Evolutionary conservation across 2,113 vertebrate genomes (phyloP).

Genomic region (Riparia riparia): DNA sequence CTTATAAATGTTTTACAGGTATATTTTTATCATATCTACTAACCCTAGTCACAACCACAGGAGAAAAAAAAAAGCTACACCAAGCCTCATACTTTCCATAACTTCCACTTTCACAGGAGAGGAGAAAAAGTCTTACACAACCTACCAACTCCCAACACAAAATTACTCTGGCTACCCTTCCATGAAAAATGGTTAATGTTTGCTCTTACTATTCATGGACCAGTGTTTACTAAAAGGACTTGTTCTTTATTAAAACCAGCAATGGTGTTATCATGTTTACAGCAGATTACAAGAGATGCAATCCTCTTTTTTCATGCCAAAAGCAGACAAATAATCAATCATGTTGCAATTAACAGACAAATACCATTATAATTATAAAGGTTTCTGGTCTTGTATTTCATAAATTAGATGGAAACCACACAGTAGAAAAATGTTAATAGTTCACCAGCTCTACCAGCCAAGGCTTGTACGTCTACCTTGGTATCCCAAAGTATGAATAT

Average conservation of each 20-base stretch:
- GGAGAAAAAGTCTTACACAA: neutral
- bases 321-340: neutral
- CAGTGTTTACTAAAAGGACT: neutral
- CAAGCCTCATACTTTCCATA: neutral
- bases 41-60: neutral
- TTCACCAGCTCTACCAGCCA: neutral
- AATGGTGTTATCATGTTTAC: neutral
- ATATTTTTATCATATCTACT: neutral
- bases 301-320: neutral
- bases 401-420: neutral
- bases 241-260: neutral
- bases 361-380: neutral
- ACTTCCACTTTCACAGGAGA: neutral
- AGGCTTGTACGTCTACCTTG: neutral
- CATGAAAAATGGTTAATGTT: neutral
- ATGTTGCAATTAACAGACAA: conserved; percentile 5
- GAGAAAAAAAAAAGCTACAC: neutral
- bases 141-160: neutral
- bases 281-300: neutral
- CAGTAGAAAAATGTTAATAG: neutral
- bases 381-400: neutral
- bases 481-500: neutral
- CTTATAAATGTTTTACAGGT: neutral
- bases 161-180: neutral
- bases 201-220: neutral